Conservation (phyloP, 2,888 invertebrate species). For the Machimus atricapillus region DNA sequence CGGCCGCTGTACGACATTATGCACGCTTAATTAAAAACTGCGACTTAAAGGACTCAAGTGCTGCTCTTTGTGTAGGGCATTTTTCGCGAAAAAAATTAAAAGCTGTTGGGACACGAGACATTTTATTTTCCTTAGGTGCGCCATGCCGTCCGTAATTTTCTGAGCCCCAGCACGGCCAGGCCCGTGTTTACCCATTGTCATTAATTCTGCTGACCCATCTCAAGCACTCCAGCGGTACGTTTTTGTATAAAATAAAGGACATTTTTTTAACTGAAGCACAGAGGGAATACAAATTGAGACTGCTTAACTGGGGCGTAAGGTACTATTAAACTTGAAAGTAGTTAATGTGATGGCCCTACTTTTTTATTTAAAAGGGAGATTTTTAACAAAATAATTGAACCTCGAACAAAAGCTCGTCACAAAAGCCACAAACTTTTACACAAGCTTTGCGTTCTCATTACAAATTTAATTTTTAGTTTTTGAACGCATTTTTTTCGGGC, state of each 20-base stretch:
- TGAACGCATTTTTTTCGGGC: too few relatives aligned
- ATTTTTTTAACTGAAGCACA: not conserved
- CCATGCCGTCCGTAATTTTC: not conserved
- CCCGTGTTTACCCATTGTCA: not conserved
- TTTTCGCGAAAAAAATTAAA: conserved; percentile 13
- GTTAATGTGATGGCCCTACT: not conserved
- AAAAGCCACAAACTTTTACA: too few relatives aligned
- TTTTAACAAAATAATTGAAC: too few relatives aligned
- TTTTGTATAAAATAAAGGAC: not conserved
- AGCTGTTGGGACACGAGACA: not conserved
- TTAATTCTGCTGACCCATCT: not conserved
- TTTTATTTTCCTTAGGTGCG: not conserved
- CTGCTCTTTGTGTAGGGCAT: not conserved
- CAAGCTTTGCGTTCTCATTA: too few relatives aligned
- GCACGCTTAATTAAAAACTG: conserved; percentile 34
- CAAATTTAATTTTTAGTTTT: too few relatives aligned
- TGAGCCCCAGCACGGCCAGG: not conserved
- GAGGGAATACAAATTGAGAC: not conserved
- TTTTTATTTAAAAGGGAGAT: not conserved
- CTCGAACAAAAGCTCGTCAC: too few relatives aligned
- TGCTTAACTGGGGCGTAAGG: not conserved
- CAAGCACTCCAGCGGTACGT: not conserved
- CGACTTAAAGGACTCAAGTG: conserved; percentile 24
- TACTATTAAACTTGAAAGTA: not conserved
- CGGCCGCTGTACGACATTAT: conserved; percentile 6